Percentiles rank a stretch among this genome's conserved stretches.
These are phyloP conservation scores for Diplolepis rosae DNA, from an alignment of 2,888 invertebrate species.

Conservation along the genomic window DNA sequence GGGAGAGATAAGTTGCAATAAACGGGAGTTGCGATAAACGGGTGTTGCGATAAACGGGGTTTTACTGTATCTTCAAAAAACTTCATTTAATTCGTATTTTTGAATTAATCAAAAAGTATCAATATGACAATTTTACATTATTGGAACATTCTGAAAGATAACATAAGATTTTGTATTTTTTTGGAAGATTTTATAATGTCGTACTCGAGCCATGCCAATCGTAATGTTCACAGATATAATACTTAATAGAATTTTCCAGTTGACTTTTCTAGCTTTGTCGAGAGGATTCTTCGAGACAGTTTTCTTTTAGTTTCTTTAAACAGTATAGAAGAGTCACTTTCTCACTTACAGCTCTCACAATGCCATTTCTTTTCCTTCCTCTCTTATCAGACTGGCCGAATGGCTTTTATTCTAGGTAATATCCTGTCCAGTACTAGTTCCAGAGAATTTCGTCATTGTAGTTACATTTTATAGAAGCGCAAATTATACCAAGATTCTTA, in stretches of 20 bases:
- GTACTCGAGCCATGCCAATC: too few species aligned
- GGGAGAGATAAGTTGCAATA: too few species aligned
- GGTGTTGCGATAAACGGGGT: too few species aligned
- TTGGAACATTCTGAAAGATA: too few species aligned
- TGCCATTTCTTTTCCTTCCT: background rate
- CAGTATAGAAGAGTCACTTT: constrained; percentile 3
- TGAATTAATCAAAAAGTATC: too few species aligned
- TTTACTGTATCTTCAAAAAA: too few species aligned
- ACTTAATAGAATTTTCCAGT: background rate
- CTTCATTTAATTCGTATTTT: too few species aligned
- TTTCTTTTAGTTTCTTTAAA: background rate
- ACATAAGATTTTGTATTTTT: too few species aligned
- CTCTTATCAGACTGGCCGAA: constrained; percentile 21
- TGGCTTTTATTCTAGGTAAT: constrained; percentile 15
- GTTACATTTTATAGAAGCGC: background rate
- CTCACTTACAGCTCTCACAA: constrained; percentile 22
- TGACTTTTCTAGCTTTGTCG: background rate
- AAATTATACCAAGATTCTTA: background rate
- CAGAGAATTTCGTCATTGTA: constrained; percentile 12
- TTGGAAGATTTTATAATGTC: too few species aligned
- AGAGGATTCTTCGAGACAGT: background rate
- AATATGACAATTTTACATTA: too few species aligned
- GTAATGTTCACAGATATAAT: background rate
- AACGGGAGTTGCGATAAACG: too few species aligned
- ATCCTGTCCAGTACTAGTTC: background rate